Conservation (phyloP, 1,140 invertebrate genomes). For the Centruroides sculpturatus region DNA sequence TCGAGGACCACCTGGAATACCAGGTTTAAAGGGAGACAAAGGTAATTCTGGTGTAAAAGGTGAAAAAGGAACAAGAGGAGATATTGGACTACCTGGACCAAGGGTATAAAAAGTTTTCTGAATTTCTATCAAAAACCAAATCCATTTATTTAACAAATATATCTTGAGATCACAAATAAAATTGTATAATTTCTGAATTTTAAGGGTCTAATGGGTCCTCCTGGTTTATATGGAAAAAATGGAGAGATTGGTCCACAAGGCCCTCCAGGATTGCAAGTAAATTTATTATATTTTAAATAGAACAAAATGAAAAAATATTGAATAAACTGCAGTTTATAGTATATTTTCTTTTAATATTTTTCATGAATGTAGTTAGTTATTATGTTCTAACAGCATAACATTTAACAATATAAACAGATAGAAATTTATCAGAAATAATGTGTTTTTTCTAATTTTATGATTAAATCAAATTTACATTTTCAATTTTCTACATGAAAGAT, state of each 20-base stretch:
- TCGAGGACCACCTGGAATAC: slow-evolving; percentile 4
- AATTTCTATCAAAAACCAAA: not conserved
- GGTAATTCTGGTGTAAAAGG: slow-evolving; percentile 8
- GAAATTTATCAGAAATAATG: too few species aligned
- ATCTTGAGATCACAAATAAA: too few species aligned
- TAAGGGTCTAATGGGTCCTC: slow-evolving; percentile 4
- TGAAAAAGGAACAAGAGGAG: slow-evolving; percentile 9
- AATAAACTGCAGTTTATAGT: too few species aligned
- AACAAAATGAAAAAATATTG: too few species aligned
- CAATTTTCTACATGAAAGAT: too few species aligned
- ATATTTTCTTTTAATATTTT: too few species aligned
- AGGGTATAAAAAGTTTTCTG: not conserved
- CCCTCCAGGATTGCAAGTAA: slow-evolving; percentile 14
- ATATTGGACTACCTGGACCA: slow-evolving; percentile 3
- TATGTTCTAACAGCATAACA: too few species aligned
- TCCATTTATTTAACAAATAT: not conserved
- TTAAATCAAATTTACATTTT: too few species aligned
- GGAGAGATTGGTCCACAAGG: slow-evolving; percentile 14
- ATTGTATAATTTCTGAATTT: not conserved
- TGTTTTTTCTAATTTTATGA: too few species aligned
- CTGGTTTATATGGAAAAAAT: slow-evolving; percentile 11
- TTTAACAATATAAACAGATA: too few species aligned
- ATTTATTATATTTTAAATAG: not conserved
- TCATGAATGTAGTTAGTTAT: too few species aligned
- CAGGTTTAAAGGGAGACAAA: slow-evolving; percentile 6